Base-by-base conservation (phyloP, 2,113 vertebrate genomes). In the Taurulus bubalis region DNA sequence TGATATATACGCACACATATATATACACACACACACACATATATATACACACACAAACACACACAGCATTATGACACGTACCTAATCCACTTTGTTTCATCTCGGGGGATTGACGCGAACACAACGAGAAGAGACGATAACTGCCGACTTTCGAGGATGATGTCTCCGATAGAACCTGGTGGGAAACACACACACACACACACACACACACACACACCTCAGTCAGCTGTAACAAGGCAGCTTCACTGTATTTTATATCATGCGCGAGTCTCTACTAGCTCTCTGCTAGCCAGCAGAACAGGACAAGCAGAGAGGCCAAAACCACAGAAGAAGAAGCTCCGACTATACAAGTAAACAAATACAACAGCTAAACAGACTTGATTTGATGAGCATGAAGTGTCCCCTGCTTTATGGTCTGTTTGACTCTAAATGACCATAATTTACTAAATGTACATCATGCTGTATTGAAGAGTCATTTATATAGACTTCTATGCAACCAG, bases 71-170 rank as follows among this genome's bases (percentile, higher is more conserved):
- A 56, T 0, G n/a, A 86, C 67, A 93, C 95, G 78, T 96, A 99
- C 98, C 98, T 94, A 99, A 91, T 93, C 98, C 98, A 71, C 98
- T 99, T 83, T 99, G 98, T 79, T 99, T 98, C 95, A 98, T 97
- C 89, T 99, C 98, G 0, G 97, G 96, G 10, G 97, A 96, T 76
- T 98, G 97, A 66, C 98, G 96, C 30, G 97, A 96, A 72, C 96
- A 97, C 71, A 97, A 95, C n/a, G 96, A 96, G 92, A 99, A 98
- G 75, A 99, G 97, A 34, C 98, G 97, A 80, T 99, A 98, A 68
- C 96, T 96, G 72, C 96, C 96, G 1, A 95, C 93, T 92, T 97
- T 98, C 81, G 96, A 97, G 55, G 96, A 97, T 0, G 95, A 94
- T 2, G 95, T 98, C 90, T 99, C 98, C 3, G 98, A 99, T 2